Evolutionary conservation across 2,888 invertebrate species (phyloP).

Genomic region (Drosophila picticornis): DNA sequence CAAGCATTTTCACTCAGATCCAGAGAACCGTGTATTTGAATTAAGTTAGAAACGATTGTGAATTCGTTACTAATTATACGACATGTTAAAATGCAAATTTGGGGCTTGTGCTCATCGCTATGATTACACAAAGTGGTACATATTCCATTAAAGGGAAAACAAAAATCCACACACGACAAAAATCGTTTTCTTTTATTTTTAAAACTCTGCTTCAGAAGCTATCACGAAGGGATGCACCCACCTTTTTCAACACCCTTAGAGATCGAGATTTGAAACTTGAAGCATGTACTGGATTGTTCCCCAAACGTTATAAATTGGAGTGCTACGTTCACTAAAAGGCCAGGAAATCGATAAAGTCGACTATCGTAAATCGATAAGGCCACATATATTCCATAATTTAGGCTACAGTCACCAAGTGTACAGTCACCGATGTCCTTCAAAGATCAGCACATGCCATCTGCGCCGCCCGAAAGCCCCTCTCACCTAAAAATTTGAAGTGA

Average conservation of each 20-base stretch:
- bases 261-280: background rate
- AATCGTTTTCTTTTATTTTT: no score
- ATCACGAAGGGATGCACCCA: background rate
- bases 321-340: background rate
- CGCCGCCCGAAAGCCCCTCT: no score
- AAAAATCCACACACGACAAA: background rate
- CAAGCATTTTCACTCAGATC: background rate
- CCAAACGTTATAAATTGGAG: background rate
- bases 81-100: background rate
- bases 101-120: background rate
- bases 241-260: background rate
- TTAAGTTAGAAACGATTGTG: background rate
- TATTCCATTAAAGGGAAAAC: background rate
- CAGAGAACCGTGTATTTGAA: background rate
- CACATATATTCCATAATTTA: background rate
- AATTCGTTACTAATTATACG: background rate
- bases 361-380: background rate
- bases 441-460: background rate
- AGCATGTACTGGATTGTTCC: background rate
- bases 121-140: background rate
- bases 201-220: background rate
- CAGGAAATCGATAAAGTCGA: background rate
- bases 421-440: background rate
- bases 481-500: no score
- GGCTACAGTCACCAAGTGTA: background rate